These are phyloP conservation scores for Magallana angulata DNA, from an alignment of 1,140 invertebrate species.

Conservation along the genomic window DNA sequence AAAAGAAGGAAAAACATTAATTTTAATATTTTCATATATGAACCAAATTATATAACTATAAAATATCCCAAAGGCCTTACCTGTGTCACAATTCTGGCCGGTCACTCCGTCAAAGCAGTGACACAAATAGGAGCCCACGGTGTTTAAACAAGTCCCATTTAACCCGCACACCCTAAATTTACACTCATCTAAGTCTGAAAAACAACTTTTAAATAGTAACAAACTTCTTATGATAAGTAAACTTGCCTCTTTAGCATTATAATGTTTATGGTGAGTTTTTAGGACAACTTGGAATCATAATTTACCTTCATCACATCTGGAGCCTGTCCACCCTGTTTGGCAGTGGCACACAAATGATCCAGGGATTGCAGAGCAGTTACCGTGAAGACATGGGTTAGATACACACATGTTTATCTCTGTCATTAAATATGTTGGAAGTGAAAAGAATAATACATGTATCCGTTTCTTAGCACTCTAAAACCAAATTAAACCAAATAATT, in stretches of 20 bases:
- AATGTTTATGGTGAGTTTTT: too few relatives aligned
- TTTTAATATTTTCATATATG: background rate
- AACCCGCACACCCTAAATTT: constrained; percentile 87
- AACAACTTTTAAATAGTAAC: background rate
- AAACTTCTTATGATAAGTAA: background rate
- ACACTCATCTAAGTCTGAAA: constrained; percentile 33
- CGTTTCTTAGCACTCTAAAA: too few relatives aligned
- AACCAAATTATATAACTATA: background rate
- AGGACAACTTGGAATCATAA: too few relatives aligned
- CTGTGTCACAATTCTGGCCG: constrained; percentile 89
- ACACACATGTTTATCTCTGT: background rate
- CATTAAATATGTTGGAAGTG: background rate
- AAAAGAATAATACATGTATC: too few relatives aligned
- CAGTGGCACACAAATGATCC: background rate
- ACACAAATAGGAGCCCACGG: constrained; percentile 91
- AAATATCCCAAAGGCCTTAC: background rate
- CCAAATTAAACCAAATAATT: too few relatives aligned
- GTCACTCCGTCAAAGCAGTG: constrained; percentile 90
- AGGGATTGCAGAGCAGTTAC: background rate
- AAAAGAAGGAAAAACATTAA: background rate
- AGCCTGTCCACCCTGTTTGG: background rate
- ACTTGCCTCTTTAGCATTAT: too few relatives aligned
- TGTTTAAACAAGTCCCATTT: constrained; percentile 89
- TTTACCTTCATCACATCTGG: background rate
- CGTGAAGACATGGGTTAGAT: background rate